Percentiles rank a stretch among this genome's conserved stretches.
phyloP scores from a whole-genome alignment of 2,113 vertebrate genomes.

The Lepus americanus region DNA sequence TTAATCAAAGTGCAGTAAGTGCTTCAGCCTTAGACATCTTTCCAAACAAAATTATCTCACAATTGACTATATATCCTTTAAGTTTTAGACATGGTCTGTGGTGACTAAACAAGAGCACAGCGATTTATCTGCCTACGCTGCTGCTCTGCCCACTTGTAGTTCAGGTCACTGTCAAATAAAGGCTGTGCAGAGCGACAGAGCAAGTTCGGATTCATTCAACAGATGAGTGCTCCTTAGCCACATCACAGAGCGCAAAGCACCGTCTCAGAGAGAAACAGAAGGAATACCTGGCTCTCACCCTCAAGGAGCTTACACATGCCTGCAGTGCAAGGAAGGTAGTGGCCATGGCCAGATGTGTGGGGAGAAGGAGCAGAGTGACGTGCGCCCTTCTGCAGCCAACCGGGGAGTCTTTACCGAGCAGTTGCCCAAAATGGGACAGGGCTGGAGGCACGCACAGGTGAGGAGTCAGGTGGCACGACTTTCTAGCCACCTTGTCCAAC shows the following conservation, averaged over 20 bases:
- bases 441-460: background rate
- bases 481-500: background rate
- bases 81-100: background rate
- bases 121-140: background rate
- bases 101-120: background rate
- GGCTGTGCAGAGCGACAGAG: background rate
- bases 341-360: constrained; percentile 45
- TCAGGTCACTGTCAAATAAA: background rate
- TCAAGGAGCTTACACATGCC: constrained; percentile 58
- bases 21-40: background rate
- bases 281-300: constrained; percentile 39
- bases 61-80: constrained; percentile 9
- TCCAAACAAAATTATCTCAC: background rate
- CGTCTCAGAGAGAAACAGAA: constrained; percentile 12
- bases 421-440: background rate
- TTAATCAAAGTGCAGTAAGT: background rate
- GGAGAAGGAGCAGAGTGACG: background rate
- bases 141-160: background rate
- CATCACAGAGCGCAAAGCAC: background rate
- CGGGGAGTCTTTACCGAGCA: background rate
- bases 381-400: background rate
- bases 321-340: background rate
- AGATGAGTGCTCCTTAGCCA: constrained; percentile 27
- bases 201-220: constrained; percentile 24
- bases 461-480: background rate